These are phyloP conservation scores for Drosophila paramelanica DNA, from an alignment of 2,888 invertebrate genomes.

Conservation along the genomic window DNA sequence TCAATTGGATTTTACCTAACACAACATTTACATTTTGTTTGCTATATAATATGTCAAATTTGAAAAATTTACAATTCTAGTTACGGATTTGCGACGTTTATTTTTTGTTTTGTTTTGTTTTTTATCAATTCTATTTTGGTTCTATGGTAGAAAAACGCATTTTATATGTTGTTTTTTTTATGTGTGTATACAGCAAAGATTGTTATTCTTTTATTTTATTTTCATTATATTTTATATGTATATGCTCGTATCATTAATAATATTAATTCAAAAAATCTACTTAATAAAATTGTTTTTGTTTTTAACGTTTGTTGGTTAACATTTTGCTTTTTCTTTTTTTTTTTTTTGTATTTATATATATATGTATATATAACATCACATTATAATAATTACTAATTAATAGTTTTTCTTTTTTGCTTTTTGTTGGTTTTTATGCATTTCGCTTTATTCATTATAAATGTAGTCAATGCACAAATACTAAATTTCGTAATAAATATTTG, in stretches of 20 bases:
- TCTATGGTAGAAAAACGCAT: conserved; percentile 58
- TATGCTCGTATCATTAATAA: conserved; percentile 53
- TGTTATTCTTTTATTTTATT: conserved; percentile 14
- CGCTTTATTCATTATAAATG: conserved; percentile 51
- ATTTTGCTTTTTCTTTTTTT: conserved; percentile 49
- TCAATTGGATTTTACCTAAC: conserved; percentile 40
- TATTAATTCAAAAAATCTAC: conserved; percentile 80
- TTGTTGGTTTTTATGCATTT: conserved; percentile 26
- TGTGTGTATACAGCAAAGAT: conserved; percentile 47
- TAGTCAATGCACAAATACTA: conserved; percentile 65
- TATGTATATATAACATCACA: conserved; percentile 80
- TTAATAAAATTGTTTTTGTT: conserved; percentile 73
- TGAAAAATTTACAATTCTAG: conserved; percentile 63
- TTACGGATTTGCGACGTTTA: conserved; percentile 31
- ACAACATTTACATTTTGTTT: conserved; percentile 62
- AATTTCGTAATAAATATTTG: conserved; percentile 72
- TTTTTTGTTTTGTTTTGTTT: neutral
- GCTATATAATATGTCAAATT: conserved; percentile 53
- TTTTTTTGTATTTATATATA: conserved; percentile 35
- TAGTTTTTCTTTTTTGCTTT: conserved; percentile 53
- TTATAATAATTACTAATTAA: conserved; percentile 82
- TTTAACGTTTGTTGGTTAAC: conserved; percentile 66
- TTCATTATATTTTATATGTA: conserved; percentile 30
- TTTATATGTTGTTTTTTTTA: conserved; percentile 5
- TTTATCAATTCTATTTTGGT: conserved; percentile 17